Base-by-base conservation (phyloP, 2,797 vertebrate genomes). In the Pipistrellus nathusii region DNA sequence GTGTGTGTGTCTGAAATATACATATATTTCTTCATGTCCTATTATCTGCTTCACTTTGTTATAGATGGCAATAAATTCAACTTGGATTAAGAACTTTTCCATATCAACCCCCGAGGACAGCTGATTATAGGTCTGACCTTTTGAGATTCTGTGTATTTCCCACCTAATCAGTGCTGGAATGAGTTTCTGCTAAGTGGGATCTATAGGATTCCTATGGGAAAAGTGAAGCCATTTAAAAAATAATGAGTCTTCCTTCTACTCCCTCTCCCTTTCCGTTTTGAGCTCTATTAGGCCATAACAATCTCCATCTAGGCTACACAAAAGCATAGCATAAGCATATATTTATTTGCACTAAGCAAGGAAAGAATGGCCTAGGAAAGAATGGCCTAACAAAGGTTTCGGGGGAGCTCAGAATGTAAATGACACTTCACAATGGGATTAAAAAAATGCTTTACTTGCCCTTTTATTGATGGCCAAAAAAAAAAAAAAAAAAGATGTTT, bases 41-140 rank as follows among this genome's bases (percentile, higher is more conserved):
- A 90, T 96, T 92, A 78, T 91, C 95, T 97, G 73, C 53, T 97
- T 83, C 27, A 94, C 95, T 95, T 97, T 97, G 64, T 97, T 98
- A 95, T 94, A 97, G 85, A 97, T 55, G 97, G 92, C 93, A 97
- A 97, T 98, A 98, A 97, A 98, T 97, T 97, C 92, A 97, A 98
- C 93, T 96, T 96, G 77, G 94, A 98, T 98, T 98, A 98, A 98
- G 97, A 98, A 98, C 91, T 98, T 98, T 98, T 98, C 96, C 97
- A 96, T 98, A 96, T 97, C 96, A 97, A 30, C 84, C 98, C 98
- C 98, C 97, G 92, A 98, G 97, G 98, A 98, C 94, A 98, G 88
- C 95, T 98, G 98, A 99, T 98, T 98, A 98, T 98, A 98, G 97
- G 97, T 98, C 97, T 98, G 98, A 98, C 98, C 98, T 98, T 98